phyloP scores from a whole-genome alignment of 2,113 vertebrate species.

The Spea bombifrons region DNA sequence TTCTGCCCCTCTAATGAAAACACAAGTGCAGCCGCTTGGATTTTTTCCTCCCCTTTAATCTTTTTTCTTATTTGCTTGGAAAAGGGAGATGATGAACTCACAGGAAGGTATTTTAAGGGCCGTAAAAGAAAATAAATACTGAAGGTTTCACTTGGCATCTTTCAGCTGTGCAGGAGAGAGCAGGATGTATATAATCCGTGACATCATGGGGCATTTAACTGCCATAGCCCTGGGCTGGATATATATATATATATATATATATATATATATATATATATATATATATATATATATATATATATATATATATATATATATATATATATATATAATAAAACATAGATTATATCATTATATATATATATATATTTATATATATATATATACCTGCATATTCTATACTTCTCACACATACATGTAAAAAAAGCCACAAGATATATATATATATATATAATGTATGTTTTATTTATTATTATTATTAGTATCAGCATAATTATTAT shows the following conservation, averaged over 20 bases:
- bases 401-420: too few relatives aligned
- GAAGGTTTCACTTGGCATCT: neutral
- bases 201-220: neutral
- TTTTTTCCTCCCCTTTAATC: conserved; percentile 74
- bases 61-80: conserved; percentile 62
- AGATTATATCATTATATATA: neutral
- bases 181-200: neutral
- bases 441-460: neutral
- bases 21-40: conserved; percentile 75
- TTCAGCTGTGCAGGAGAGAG: neutral
- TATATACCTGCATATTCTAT: too few relatives aligned
- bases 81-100: conserved; percentile 58
- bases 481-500: too few relatives aligned
- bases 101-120: neutral
- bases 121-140: neutral
- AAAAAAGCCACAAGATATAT: neutral
- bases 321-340: too few relatives aligned
- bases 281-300: conserved; percentile 11
- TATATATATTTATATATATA: neutral
- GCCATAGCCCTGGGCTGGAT: neutral
- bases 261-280: neutral
- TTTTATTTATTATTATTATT: neutral
- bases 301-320: too few relatives aligned
- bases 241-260: neutral
- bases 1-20: conserved; percentile 84